These are phyloP conservation scores for Asbolus verrucosus DNA, from an alignment of 1,140 invertebrate species.

Conservation along the genomic window DNA sequence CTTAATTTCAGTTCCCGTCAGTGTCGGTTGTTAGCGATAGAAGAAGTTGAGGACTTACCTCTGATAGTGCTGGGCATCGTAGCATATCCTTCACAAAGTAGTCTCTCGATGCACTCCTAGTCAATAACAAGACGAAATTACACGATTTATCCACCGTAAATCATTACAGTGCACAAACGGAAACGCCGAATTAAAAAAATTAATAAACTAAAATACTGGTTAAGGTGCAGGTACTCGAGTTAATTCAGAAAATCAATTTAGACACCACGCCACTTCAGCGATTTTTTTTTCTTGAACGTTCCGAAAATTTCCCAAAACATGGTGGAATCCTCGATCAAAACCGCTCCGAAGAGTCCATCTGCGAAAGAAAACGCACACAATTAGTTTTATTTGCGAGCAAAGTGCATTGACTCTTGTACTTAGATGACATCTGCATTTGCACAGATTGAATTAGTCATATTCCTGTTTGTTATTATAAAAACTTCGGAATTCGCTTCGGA, in stretches of 20 bases:
- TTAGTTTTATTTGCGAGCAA: slow-evolving; percentile 20
- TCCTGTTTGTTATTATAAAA: slow-evolving; percentile 4
- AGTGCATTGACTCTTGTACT: slow-evolving; percentile 36
- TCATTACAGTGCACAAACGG: slow-evolving; percentile 31
- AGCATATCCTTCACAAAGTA: slow-evolving; percentile 55
- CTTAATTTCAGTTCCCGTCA: slow-evolving; percentile 8
- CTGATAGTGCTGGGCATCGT: slow-evolving; percentile 64
- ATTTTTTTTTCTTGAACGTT: slow-evolving; percentile 58
- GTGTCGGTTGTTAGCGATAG: background rate
- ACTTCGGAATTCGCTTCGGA: background rate
- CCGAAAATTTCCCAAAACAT: slow-evolving; percentile 55
- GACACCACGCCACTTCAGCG: background rate
- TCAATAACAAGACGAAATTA: slow-evolving; percentile 35
- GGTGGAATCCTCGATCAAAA: slow-evolving; percentile 30
- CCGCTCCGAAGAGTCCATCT: slow-evolving; percentile 32
- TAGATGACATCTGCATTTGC: slow-evolving; percentile 40
- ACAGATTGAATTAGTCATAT: slow-evolving; percentile 42
- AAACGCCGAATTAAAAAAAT: slow-evolving; percentile 13
- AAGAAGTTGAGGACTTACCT: slow-evolving; percentile 56
- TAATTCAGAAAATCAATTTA: background rate
- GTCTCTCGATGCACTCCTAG: slow-evolving; percentile 15
- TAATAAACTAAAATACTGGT: slow-evolving; percentile 42
- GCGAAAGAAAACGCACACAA: slow-evolving; percentile 23
- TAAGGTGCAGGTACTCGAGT: slow-evolving; percentile 39
- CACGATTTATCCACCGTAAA: slow-evolving; percentile 29